A percentile compares a stretch with the other conserved stretches of the same genome.
These are phyloP conservation scores for Alectoris magna DNA, from an alignment of 2,797 vertebrate genomes.

Conservation along the genomic window DNA sequence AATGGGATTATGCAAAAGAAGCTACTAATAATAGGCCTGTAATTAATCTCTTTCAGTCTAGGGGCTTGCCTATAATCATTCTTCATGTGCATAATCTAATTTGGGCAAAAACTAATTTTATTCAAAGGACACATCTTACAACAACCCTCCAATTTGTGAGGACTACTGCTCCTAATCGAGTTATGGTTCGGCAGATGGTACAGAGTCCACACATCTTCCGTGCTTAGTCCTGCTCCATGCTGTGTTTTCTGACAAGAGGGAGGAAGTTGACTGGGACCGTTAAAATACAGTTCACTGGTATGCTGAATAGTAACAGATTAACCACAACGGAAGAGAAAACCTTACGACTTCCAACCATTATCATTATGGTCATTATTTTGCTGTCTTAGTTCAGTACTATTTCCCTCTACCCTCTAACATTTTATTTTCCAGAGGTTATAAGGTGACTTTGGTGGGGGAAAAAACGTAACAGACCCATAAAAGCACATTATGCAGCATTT, in stretches of 20 bases:
- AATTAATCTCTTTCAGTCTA: slow-evolving; percentile 68
- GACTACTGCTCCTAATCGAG: slow-evolving; percentile 38
- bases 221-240: not conserved
- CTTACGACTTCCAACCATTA: not conserved
- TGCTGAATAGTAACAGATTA: not conserved
- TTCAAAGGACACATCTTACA: slow-evolving; percentile 46
- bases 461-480: not conserved
- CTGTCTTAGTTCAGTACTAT: not conserved
- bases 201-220: not conserved
- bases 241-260: not conserved
- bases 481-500: not conserved
- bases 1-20: slow-evolving; percentile 63
- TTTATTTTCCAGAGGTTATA: not conserved
- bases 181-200: slow-evolving; percentile 24
- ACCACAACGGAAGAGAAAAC: not conserved
- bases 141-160: slow-evolving; percentile 2
- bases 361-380: not conserved
- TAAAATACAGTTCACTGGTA: not conserved
- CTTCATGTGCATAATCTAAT: slow-evolving; percentile 54
- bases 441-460: not conserved
- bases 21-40: slow-evolving; percentile 53
- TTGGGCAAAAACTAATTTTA: slow-evolving; percentile 44
- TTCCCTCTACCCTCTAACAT: not conserved
- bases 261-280: not conserved
- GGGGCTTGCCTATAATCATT: slow-evolving; percentile 49